Conservation (phyloP, 2,888 invertebrate genomes). For the Clusia tigrina region DNA sequence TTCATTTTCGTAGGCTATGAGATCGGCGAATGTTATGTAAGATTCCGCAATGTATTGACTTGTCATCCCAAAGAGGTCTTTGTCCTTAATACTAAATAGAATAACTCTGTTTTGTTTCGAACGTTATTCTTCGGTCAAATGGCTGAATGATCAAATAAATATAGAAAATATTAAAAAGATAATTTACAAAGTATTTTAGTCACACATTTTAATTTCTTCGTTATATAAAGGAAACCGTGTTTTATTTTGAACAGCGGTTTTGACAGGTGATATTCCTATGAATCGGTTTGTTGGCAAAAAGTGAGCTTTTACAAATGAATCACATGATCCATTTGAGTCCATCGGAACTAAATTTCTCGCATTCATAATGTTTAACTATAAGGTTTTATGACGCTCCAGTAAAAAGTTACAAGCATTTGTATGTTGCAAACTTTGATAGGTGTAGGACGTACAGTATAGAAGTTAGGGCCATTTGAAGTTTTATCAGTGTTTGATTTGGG, state of each 20-base stretch:
- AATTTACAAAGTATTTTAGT: conserved; percentile 56
- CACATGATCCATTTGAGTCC: conserved; percentile 90
- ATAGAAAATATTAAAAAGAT: too few relatives aligned
- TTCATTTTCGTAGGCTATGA: conserved; percentile 72
- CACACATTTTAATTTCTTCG: conserved; percentile 92
- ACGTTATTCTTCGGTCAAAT: conserved; percentile 76
- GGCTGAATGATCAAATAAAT: conserved; percentile 35
- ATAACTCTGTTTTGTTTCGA: conserved; percentile 75
- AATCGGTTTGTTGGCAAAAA: conserved; percentile 87
- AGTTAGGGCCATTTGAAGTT: too few relatives aligned
- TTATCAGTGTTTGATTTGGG: too few relatives aligned
- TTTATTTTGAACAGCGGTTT: conserved; percentile 92
- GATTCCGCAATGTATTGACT: conserved; percentile 96
- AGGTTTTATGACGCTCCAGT: too few relatives aligned
- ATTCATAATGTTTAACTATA: conserved; percentile 82
- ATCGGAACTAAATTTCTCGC: conserved; percentile 85
- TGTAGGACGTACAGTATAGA: too few relatives aligned
- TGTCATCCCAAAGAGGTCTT: conserved; percentile 89
- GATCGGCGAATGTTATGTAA: conserved; percentile 81
- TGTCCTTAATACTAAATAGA: conserved; percentile 93
- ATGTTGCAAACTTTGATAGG: too few relatives aligned
- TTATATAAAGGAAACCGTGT: conserved; percentile 94
- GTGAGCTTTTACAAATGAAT: conserved; percentile 90
- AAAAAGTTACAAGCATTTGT: too few relatives aligned
- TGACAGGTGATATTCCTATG: conserved; percentile 75